Evolutionary conservation across 2,797 vertebrate species (phyloP), one percentile per base, ranked within the genome.

Genomic region (Syndactyla subalaris): DNA sequence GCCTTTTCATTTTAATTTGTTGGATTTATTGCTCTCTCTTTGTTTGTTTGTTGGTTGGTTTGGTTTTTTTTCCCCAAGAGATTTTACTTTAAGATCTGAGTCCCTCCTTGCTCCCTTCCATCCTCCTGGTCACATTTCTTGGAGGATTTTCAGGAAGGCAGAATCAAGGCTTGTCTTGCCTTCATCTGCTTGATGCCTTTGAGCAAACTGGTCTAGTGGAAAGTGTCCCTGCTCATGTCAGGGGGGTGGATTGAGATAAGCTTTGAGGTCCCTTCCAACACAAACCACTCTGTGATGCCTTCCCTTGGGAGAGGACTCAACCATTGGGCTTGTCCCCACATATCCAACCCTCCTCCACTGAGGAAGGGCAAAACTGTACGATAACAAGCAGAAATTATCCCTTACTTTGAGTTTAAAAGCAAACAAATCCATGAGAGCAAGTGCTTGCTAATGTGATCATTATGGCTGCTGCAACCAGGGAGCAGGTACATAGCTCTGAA

Each of bases 11-110:
- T 95, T 85, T 85, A 48, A 88, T 92, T 61, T 65, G n/a, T 65
- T 83, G 36, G 73, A 88, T 92, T 81, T 78, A 93, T 62, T 81
- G 70, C 54, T 32, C 16, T n/a, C 59, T 10, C 10, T 54, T 54
- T 54, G 51, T 17, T 52, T 52, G 16, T 15, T 52, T 18, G 51
- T 18, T 52, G 17, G 27, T 3, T 21, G 5, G 51, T 48, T 43
- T 61, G 17, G n/a, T 19, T 10, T 7, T 2, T 20, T 38, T 21
- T 2, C 15, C 19, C 20, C 3, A 32, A 36, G 57, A 88, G 76
- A 91, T 94, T 96, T 94, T 70, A 32, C 48, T 92, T 83, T 68
- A 74, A 88, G 93, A 92, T 96, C 68, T 45, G 65, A 96, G 94
- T 81, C 59, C 39, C 30, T 63, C 59, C 62, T 43, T 78, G 12